Percentiles rank a stretch among this genome's conserved stretches.
Evolutionary conservation across 2,113 vertebrate species (phyloP).

Genomic region (Aleadryas rufinucha): DNA sequence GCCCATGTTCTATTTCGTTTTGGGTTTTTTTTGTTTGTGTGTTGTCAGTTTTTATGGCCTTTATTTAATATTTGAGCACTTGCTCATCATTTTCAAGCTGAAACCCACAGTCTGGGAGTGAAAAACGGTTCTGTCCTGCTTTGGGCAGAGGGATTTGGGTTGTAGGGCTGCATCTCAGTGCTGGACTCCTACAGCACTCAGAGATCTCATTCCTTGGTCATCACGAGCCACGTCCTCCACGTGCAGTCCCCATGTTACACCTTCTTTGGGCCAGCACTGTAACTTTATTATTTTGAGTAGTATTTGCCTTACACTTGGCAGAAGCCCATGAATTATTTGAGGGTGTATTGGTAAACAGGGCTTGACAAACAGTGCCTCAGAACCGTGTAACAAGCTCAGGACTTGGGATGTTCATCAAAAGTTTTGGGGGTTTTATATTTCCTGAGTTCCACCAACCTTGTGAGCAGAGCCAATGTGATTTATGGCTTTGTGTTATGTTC

Average conservation of each 20-base stretch:
- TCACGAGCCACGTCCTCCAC: fast-evolving
- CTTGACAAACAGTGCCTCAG: not conserved
- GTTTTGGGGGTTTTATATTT: conserved; percentile 34
- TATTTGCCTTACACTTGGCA: not conserved
- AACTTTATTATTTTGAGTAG: not conserved
- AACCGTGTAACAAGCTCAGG: not conserved
- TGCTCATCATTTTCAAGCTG: not conserved
- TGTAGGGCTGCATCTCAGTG: not conserved
- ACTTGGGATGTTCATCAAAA: conserved; percentile 13
- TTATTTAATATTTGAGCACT: not conserved
- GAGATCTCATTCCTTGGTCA: not conserved
- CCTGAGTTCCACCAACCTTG: not conserved
- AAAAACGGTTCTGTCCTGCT: not conserved
- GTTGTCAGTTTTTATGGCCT: not conserved
- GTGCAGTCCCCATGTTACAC: not conserved
- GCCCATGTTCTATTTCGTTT: fast-evolving
- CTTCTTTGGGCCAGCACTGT: not conserved
- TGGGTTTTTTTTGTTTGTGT: not conserved
- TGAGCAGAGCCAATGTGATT: conserved; percentile 39
- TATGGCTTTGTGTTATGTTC: conserved; percentile 39
- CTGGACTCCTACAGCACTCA: not conserved
- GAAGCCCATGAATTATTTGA: not conserved
- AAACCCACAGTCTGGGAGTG: fast-evolving
- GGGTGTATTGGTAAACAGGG: not conserved
- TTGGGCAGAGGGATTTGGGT: not conserved